Base-by-base conservation (phyloP, 1,140 invertebrate species). In the Melanaphis sacchari region DNA sequence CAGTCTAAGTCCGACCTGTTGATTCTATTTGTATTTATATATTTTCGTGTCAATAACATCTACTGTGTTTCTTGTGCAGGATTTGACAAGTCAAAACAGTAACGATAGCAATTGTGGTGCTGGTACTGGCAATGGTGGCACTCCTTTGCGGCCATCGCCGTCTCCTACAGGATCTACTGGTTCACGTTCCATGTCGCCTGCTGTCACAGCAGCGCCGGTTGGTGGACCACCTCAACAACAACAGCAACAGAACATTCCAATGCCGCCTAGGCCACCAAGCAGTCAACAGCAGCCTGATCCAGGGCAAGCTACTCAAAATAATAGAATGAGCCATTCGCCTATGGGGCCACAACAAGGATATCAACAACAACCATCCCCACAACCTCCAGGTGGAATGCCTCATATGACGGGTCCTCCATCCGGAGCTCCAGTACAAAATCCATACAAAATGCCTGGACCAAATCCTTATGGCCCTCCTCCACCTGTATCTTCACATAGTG, bases 171-270 rank as follows among this genome's bases (percentile, higher is more conserved):
- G 98, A 95, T 98, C 98, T 94, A 97, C 97, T 94, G 98, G 98
- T 95, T 99, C 98, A 94, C 97, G 98, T 95, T 99, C 98, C 95
- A 98, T 99, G 97, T 99, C 98, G 95, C 98, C 98, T 95, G 98
- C 98, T 96, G 98, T 99, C 95, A 98, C 98, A 98, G 95, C 96
- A 97, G 96, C 85, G 0, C 41, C n/a, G 26, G 91, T 46, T 26
- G 43, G 81, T 18, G 66, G 81, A 85, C 43, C 91, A 4, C 46
- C 76, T 26, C 91, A 93, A 38, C 91, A 93, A n/a, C 95, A 81
- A 36, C 90, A 76, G 41, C 97, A 98, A 95, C 97, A 97, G 96
- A 98, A 97, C 96, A 97, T 98, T 97, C 97, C 97, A 95, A 98
- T 98, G 97, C 98, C 98, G 95, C 98, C 98, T 94, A 96, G 98